phyloP scores from a whole-genome alignment of 1,140 invertebrate genomes.

The Polypedilum pembai region DNA sequence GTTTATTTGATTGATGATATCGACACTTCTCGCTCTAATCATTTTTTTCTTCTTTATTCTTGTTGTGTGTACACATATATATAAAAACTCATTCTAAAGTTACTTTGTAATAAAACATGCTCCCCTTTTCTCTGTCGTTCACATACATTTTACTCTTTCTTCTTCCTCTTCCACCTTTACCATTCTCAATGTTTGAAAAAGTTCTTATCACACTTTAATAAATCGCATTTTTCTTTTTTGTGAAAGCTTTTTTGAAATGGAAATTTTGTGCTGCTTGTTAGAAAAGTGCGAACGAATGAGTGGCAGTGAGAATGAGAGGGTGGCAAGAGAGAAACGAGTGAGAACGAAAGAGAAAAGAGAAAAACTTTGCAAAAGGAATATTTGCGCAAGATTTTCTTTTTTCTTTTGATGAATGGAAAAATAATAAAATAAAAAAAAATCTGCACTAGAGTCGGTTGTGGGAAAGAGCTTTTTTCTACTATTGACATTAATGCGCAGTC shows the following conservation, averaged over 20 bases:
- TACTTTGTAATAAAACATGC: no score
- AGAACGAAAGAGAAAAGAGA: neutral
- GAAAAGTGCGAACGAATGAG: neutral
- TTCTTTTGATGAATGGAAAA: neutral
- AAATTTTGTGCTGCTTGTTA: neutral
- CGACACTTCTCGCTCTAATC: no score
- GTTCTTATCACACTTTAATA: conserved; percentile 18
- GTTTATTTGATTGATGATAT: no score
- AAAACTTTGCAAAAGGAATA: no score
- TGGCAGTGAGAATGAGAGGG: neutral
- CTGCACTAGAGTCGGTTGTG: neutral
- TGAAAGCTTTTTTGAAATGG: conserved; percentile 11
- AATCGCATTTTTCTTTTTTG: conserved; percentile 8
- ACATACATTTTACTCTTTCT: neutral
- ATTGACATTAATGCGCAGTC: neutral
- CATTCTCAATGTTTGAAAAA: conserved; percentile 4
- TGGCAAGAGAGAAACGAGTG: neutral
- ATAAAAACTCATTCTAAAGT: no score
- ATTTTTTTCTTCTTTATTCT: no score
- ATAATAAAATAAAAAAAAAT: neutral
- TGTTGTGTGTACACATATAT: no score
- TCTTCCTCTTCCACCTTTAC: neutral
- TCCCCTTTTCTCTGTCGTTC: no score
- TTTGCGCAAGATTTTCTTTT: neutral
- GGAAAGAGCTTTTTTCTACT: conserved; percentile 12